Evolutionary conservation across 1,140 invertebrate genomes (phyloP).

Genomic region (Drosophila setifemur): DNA sequence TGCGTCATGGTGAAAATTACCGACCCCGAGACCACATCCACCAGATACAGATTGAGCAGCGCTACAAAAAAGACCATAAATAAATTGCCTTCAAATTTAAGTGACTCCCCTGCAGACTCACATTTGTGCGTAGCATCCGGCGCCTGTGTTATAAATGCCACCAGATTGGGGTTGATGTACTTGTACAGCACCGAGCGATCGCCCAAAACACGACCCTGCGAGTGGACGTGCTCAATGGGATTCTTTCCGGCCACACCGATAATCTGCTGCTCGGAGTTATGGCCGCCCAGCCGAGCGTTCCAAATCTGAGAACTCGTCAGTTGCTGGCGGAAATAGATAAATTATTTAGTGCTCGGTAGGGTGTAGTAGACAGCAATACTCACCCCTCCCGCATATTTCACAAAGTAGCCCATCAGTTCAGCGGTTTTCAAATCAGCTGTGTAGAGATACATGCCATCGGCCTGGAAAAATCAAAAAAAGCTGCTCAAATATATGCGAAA

Average conservation of each 20-base stretch:
- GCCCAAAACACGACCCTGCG: slow-evolving; percentile 96
- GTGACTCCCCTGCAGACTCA: slow-evolving; percentile 74
- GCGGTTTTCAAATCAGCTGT: slow-evolving; percentile 87
- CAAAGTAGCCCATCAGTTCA: slow-evolving; percentile 87
- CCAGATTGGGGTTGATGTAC: slow-evolving; percentile 98
- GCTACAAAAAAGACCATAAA: slow-evolving; percentile 28
- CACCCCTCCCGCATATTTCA: slow-evolving; percentile 83
- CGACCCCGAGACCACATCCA: slow-evolving; percentile 95
- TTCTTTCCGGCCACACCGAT: slow-evolving; percentile 88
- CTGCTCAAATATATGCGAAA: too few species aligned
- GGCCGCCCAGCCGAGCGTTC: slow-evolving; percentile 88
- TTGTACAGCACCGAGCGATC: slow-evolving; percentile 99
- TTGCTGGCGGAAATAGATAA: slow-evolving; percentile 55
- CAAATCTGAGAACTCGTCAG: slow-evolving; percentile 85
- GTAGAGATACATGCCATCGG: slow-evolving; percentile 88
- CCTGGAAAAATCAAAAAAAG: slow-evolving; percentile 57
- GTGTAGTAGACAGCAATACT: slow-evolving; percentile 4
- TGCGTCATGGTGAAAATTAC: slow-evolving; percentile 90
- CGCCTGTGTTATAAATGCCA: slow-evolving; percentile 92
- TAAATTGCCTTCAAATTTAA: background rate
- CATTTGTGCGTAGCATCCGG: slow-evolving; percentile 90
- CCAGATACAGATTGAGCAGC: slow-evolving; percentile 89
- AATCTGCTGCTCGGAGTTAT: slow-evolving; percentile 85
- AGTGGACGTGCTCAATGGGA: slow-evolving; percentile 94
- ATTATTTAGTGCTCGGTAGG: background rate